Evolutionary conservation across 2,113 vertebrate genomes (phyloP), one percentile per base, ranked within the genome.

Genomic region (Hyaena hyaena): DNA sequence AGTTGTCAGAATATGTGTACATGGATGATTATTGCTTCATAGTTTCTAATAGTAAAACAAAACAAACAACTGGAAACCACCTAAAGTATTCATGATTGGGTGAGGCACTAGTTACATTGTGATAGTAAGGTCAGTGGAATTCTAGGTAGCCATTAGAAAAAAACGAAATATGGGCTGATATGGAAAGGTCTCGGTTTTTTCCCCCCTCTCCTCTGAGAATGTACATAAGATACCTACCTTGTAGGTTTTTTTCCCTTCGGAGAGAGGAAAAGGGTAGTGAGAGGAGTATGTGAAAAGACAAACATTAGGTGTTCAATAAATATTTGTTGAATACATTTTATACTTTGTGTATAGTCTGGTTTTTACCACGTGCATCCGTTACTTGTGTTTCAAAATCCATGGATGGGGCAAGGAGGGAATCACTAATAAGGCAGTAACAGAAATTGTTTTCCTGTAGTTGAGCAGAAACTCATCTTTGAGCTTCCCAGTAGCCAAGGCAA

Each of bases 351-450:
- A 2, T 90, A 84, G 28, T 93, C 87, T 90, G 16, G 33, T 45
- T 91, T 96, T 87, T 93, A 86, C 48, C 35, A 50, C 14, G 1
- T 79, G 1, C 6, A 58, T 66, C 50, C 31, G 65, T 95, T 66
- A 6, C 53, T 87, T 93, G 96, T 73, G 63, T 82, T 93, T 92
- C 88, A 35, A 95, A 95, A 86, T 89, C 26, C 53, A 33, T n/a
- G 82, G 50, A 5, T 91, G 4, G 45, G n/a, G 58, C 16, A 43
- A 85, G 16, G 26, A 93, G 35, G 55, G 1, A 50, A 83, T 53
- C 35, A 69, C 2, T 53, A 95, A 91, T 83, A 90, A 95, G 95
- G 48, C 28, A 82, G 4, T 86, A 53, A 66, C 39, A 88, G 68
- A n/a, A 77, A 83, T 55, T 92, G 31, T 28, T 93, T 93, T 95